Base-by-base conservation (phyloP, 2,797 vertebrate species). In the Amphiprion clarkii region DNA sequence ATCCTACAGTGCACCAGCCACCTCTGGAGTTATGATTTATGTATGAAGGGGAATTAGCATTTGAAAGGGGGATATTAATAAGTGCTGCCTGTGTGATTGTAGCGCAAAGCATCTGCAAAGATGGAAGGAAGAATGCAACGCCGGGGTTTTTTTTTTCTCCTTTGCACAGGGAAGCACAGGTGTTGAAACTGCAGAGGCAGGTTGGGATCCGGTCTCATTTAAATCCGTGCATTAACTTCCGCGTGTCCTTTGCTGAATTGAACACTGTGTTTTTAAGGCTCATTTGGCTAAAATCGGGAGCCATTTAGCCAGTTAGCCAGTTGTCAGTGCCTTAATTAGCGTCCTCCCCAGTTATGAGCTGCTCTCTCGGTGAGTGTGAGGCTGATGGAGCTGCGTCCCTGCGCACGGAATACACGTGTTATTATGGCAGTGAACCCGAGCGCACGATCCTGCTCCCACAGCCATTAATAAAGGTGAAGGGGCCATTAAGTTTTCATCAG, bases 41-140 rank as follows among this genome's bases (percentile, higher is more conserved):
- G 92, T 78, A 95, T 95, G 89, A 91, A 83, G 74, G 44, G 6
- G 63, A 87, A 94, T 95, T 95, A 87, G 90, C 94, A 94, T 95
- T 94, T 95, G 88, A 95, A 95, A 95, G 92, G 66, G 85, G 81
- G 81, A 89, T 94, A 88, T 93, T 93, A 92, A 95, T 93, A 92
- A 91, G 86, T 87, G 77, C 76, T 86, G 86, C 88, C 78, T 79
- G 85, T 87, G 83, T 65, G 87, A 89, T 87, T 87, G 81, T 63
- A 71, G 81, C 57, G 42, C 81, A 33, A 63, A 71, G 74, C 58
- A 61, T 76, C 36, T 76, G 77, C 51, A 39, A 53, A 55, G 70
- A 70, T 62, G 46, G 71, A 71, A 74, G 54, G 74, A 76, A 76
- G 62, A 71, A 60, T 65, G 62, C 44, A 74, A 40, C 29, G 60